Evolutionary conservation across 2,113 vertebrate species (phyloP), one percentile per base, ranked within the genome.

Genomic region (Stegastes partitus): DNA sequence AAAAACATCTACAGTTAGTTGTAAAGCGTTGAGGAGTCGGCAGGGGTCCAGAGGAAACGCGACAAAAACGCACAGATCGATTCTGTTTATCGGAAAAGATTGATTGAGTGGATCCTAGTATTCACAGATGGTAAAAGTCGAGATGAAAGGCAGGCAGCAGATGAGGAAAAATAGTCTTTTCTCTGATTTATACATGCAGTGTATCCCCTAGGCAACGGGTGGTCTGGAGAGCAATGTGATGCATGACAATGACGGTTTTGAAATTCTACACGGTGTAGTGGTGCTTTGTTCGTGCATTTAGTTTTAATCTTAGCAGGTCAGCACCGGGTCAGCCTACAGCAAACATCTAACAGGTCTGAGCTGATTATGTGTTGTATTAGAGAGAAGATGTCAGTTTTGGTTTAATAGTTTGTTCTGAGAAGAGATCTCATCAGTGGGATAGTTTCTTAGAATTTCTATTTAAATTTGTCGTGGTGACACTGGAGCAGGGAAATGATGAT

Each of bases 161-260:
- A 71, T 23, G 54, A 59, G 58, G 74, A 49, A 31, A 62, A 74
- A 59, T 16, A 11, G 22, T 44, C 62, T 57, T 64, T 72, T 55
- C 58, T 81, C 54, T 39, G 53, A 56, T 68, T 56, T 22, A 26
- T 61, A 47, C 16, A 22, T 66, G 78, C 66, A 28, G 74, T 28
- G 21, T 15, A 53, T 88, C 77, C 70, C 74, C 80, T 51, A 22
- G 83, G 87, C 83, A 86, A 81, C 81, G 69, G 81, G 61, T 66
- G 75, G 75, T 67, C 79, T 18, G 72, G 42, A 53, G 55, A 82
- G 82, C 31, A 11, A 42, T 12, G 75, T 2, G 65, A 25, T 79
- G 87, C 83, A 86, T 86, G 70, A 81, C 81, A 84, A 84, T 61
- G 77, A 84, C 6, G 58, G 51, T 51, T 21, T 47, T 21, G 22